These are phyloP conservation scores for Oscheius sp. DNA, from an alignment of 2,888 invertebrate genomes.

Conservation along the genomic window DNA sequence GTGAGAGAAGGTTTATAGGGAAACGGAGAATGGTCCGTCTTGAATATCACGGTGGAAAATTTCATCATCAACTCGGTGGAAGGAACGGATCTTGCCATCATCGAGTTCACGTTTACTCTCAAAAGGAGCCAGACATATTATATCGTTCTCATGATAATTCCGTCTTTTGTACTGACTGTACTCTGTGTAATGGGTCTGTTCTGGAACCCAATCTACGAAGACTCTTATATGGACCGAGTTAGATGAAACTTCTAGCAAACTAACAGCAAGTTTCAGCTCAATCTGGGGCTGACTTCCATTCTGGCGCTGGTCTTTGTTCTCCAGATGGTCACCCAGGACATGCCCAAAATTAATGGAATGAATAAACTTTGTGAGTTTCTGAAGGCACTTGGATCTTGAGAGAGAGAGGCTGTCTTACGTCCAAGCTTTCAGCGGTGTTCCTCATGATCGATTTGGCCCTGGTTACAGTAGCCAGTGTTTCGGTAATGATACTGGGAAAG, in stretches of 20 bases:
- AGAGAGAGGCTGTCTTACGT: neutral
- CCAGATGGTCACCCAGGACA: slow-evolving; percentile 28
- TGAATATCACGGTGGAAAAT: neutral
- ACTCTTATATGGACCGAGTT: neutral
- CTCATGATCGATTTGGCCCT: slow-evolving; percentile 3
- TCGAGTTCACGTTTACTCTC: neutral
- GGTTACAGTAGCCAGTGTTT: neutral
- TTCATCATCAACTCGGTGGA: neutral
- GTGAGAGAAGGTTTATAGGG: neutral
- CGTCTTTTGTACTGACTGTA: slow-evolving; percentile 7
- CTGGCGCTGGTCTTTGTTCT: slow-evolving; percentile 24
- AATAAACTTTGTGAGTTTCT: slow-evolving; percentile 12
- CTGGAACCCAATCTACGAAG: slow-evolving; percentile 1
- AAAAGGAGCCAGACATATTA: slow-evolving; percentile 1
- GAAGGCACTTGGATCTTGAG: too few relatives aligned
- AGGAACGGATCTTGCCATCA: neutral
- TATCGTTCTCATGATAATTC: slow-evolving; percentile 9
- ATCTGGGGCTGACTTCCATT: slow-evolving; percentile 19
- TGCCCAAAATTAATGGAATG: slow-evolving; percentile 6
- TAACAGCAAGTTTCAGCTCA: slow-evolving; percentile 5
- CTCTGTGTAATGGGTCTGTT: slow-evolving; percentile 2
- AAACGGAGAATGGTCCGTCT: slow-evolving; percentile 7
- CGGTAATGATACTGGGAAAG: slow-evolving; percentile 8
- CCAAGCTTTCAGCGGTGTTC: neutral
- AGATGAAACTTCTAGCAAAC: neutral